phyloP scores from a whole-genome alignment of 2,113 vertebrate species.

The Melozone crissalis region DNA sequence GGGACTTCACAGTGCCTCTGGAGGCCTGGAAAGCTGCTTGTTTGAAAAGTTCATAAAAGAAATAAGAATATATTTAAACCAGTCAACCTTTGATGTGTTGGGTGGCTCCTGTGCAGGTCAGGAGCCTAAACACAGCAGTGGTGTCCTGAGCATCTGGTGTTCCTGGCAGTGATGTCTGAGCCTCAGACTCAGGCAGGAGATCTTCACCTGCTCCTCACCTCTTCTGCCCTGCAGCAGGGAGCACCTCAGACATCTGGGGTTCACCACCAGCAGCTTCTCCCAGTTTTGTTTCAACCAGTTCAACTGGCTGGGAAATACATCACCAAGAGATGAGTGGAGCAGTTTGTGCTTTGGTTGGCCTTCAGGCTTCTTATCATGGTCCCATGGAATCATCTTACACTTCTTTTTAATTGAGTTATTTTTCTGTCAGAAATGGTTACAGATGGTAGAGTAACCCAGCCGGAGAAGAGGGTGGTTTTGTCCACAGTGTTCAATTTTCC shows the following conservation, averaged over 20 bases:
- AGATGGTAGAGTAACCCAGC: not conserved
- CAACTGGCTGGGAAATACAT: not conserved
- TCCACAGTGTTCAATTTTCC: not conserved
- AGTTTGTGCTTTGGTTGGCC: not conserved
- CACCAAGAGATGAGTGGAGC: not conserved
- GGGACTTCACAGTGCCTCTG: not conserved
- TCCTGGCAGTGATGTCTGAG: not conserved
- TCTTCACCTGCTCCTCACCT: not conserved
- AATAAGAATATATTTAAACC: not conserved
- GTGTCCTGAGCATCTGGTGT: not conserved
- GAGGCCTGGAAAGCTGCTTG: not conserved
- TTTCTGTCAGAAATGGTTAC: not conserved
- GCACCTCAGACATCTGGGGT: fast-evolving
- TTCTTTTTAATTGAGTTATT: not conserved
- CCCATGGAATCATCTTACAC: not conserved
- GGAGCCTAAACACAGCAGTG: not conserved
- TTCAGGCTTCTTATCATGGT: not conserved
- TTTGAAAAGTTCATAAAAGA: not conserved
- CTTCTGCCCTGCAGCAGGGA: not conserved
- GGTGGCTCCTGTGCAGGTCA: not conserved
- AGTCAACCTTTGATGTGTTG: not conserved
- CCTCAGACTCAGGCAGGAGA: not conserved
- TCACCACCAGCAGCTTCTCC: not conserved
- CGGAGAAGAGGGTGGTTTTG: not conserved
- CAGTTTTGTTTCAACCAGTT: not conserved